Percentiles rank a stretch among this genome's conserved stretches.
These are phyloP conservation scores for Drosophila lacicola DNA, from an alignment of 2,888 invertebrate genomes.

Conservation along the genomic window DNA sequence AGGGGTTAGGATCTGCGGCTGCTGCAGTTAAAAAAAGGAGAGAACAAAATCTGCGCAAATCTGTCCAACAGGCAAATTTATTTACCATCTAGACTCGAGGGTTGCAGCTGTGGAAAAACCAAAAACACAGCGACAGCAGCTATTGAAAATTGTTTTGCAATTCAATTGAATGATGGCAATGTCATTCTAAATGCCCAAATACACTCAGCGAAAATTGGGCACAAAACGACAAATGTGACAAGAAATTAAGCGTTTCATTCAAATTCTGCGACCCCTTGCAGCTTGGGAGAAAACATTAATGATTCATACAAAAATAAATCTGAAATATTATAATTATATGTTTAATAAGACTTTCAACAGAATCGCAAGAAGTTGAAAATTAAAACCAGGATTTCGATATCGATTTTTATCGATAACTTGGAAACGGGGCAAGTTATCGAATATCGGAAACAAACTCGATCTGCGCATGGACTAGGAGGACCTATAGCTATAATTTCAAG, in stretches of 20 bases:
- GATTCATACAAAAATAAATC: too few species aligned
- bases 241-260: not conserved
- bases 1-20: slow-evolving; percentile 63
- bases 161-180: slow-evolving; percentile 31
- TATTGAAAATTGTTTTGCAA: slow-evolving; percentile 44
- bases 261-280: too few species aligned
- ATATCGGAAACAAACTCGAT: too few species aligned
- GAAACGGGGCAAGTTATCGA: too few species aligned
- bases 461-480: too few species aligned
- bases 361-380: too few species aligned
- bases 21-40: slow-evolving; percentile 35
- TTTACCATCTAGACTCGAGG: slow-evolving; percentile 17
- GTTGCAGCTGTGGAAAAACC: slow-evolving; percentile 18
- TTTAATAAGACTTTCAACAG: too few species aligned
- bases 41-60: slow-evolving; percentile 39
- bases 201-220: slow-evolving; percentile 31
- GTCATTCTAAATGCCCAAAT: slow-evolving; percentile 15
- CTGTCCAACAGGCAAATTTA: slow-evolving; percentile 52
- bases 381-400: too few species aligned
- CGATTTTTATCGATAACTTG: too few species aligned
- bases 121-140: slow-evolving; percentile 1
- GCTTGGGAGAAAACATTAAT: too few species aligned
- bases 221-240: not conserved
- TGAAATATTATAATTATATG: too few species aligned
- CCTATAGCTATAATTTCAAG: too few species aligned